Evolutionary conservation across 2,888 invertebrate species (phyloP).

Genomic region (Petrolisthes cinctipes): DNA sequence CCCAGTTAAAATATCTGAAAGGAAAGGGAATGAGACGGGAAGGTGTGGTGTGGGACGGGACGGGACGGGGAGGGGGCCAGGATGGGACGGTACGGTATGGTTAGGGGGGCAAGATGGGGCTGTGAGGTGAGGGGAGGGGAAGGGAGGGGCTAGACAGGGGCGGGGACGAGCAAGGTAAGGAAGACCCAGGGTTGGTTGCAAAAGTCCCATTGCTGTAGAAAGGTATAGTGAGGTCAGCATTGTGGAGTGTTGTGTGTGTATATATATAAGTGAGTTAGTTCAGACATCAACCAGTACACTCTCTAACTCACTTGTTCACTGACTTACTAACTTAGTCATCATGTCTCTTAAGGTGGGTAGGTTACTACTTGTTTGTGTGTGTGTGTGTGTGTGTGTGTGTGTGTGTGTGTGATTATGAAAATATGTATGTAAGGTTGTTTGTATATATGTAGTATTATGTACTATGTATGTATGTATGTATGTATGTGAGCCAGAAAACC

Average conservation of each 20-base stretch:
- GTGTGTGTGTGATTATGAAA: too few relatives aligned
- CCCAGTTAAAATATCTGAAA: conserved; percentile 1
- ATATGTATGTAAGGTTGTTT: too few relatives aligned
- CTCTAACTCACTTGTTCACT: not conserved
- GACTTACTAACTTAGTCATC: too few relatives aligned
- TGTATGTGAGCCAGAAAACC: too few relatives aligned
- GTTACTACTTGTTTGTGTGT: too few relatives aligned
- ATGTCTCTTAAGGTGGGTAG: conserved; percentile 14
- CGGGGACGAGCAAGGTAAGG: not conserved
- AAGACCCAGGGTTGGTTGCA: too few relatives aligned
- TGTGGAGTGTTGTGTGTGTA: not conserved
- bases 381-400: too few relatives aligned
- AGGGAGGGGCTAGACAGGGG: not conserved
- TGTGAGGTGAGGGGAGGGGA: not conserved
- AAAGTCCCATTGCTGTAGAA: not conserved
- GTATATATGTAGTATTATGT: too few relatives aligned
- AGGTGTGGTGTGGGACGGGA: not conserved
- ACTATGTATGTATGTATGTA: too few relatives aligned
- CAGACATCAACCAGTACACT: not conserved
- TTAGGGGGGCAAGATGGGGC: too few relatives aligned
- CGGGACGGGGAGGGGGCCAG: too few relatives aligned
- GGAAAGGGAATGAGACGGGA: not conserved
- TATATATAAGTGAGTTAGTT: conserved; percentile 21
- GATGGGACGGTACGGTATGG: too few relatives aligned
- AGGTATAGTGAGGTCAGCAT: not conserved